Evolutionary conservation across 2,113 vertebrate genomes (phyloP), one percentile per base, ranked within the genome.

Genomic region (Hystrix brachyura): DNA sequence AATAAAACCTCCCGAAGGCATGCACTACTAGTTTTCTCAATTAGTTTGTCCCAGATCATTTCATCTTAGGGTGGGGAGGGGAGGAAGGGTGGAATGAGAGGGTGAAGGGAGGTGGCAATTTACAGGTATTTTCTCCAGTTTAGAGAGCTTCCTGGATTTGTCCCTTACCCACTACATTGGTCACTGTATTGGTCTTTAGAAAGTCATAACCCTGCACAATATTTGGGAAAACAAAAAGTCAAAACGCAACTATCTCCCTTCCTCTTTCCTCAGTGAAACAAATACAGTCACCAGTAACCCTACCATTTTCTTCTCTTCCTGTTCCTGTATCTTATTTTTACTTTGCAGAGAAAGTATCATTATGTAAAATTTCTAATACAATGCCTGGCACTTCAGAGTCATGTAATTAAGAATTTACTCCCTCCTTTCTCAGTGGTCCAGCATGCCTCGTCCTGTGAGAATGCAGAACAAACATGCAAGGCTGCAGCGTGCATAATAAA

Each of bases 31-130:
- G 97, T 96, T 98, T 98, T 98, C 97, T 98, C 98, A 98, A 98
- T 98, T 98, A 98, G 97, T 98, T 98, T 98, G 97, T 98, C 98
- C 98, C 96, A 97, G 97, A 98, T 98, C 98, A 97, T 97, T 98
- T 98, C 97, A 97, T 98, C 95, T 92, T 92, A 72, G 64, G 95
- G 85, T 81, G 94, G 94, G 97, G 96, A 95, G 97, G 93, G 91
- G 84, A 89, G 65, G 57, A 67, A 65, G 93, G 43, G 43, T 94
- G 27, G 90, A 97, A 95, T 57, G 81, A 96, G 94, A 90, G 71
- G 95, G 87, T 94, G 71, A 97, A 90, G 72, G 81, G 94, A 95
- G 85, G 79, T 80, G 79, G 88, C 82, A 93, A 94, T 96, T 97
- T 96, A 96, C 97, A 96, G 90, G 82, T 97, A 95, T 85, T 94